Evolutionary conservation across 2,797 vertebrate species (phyloP).

Genomic region (Clarias platycephalus): DNA sequence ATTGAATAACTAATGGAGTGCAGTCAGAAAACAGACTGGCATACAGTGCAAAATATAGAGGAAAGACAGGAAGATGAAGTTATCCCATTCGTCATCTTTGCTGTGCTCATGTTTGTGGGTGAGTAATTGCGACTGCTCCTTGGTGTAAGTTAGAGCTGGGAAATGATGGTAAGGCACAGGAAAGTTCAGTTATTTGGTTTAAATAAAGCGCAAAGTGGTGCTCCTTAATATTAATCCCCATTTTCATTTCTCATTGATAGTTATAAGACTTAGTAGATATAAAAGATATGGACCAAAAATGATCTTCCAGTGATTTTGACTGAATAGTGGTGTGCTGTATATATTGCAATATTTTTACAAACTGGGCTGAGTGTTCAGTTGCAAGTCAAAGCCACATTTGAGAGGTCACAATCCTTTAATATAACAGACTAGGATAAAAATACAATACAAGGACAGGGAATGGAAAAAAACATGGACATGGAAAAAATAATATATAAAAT

Average conservation of each 20-base stretch:
- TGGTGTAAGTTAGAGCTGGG: conserved; percentile 39
- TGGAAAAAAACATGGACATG: too few relatives aligned
- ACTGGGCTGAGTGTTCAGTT: too few relatives aligned
- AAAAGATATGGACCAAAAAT: too few relatives aligned
- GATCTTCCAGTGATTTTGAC: too few relatives aligned
- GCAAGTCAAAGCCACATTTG: too few relatives aligned
- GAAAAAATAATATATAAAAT: too few relatives aligned
- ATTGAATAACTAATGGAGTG: conserved; percentile 53
- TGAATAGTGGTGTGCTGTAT: too few relatives aligned
- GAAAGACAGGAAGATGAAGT: conserved; percentile 64
- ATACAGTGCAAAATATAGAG: conserved; percentile 31
- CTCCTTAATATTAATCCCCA: conserved; percentile 11
- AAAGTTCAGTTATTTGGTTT: conserved; percentile 17
- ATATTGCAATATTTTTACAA: too few relatives aligned
- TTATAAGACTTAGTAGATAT: not conserved
- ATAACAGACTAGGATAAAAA: too few relatives aligned
- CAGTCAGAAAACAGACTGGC: conserved; percentile 41
- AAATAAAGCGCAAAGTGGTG: conserved; percentile 19
- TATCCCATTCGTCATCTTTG: conserved; percentile 50
- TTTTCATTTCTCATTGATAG: conserved; percentile 3
- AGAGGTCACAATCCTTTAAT: too few relatives aligned
- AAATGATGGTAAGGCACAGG: conserved; percentile 42
- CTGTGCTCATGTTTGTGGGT: conserved; percentile 34
- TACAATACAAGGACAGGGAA: too few relatives aligned
- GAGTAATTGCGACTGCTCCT: conserved; percentile 31